Evolutionary conservation across 2,888 invertebrate species (phyloP), one percentile per base, ranked within the genome.

Genomic region (Ophion ventricosus): DNA sequence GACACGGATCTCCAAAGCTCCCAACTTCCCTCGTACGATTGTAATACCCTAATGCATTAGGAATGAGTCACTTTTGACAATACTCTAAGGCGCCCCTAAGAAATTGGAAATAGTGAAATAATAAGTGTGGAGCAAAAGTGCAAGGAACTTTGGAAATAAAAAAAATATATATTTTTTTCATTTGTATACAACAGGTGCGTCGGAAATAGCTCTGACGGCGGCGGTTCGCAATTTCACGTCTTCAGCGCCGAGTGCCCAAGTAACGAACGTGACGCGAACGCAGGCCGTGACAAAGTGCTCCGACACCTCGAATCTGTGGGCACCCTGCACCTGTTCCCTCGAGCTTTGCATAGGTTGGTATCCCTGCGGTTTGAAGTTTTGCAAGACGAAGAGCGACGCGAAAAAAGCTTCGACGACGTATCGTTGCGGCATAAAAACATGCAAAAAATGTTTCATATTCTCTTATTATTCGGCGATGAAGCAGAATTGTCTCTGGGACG

Each of bases 391-490:
- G 93, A 95, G 96, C 64, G 95, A 95, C 87, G 95, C 95, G 14
- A 95, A 95, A 87, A 95, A 95, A 92, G 96, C 94, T 95, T 95
- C 95, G 5, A 94, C 95, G 88, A 95, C 95, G 75, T 98, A 98
- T 94, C 95, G 98, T 75, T 99, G 99, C 93, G 99, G 99, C 87
- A 99, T 99, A 92, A 98, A 98, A 94, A 99, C 99, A 0, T 99
- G 99, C 93, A 96, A 97, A 90, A 96, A 97, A 92, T 98, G 98
- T 94, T 96, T 97, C 93, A 95, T 97, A 88, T 98, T 98, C 94
- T 96, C 96, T 88, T 98, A 97, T 94, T 97, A 96, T 93, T 97
- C 97, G 85, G 95, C 96, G 87, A 96, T 97, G 93, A 97, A 98
- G 92, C 96, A 97, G 92, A 95, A 96, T 90, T 97, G 97, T 94